Evolutionary conservation across 2,113 vertebrate species (phyloP).

Genomic region (Dascyllus trimaculatus): DNA sequence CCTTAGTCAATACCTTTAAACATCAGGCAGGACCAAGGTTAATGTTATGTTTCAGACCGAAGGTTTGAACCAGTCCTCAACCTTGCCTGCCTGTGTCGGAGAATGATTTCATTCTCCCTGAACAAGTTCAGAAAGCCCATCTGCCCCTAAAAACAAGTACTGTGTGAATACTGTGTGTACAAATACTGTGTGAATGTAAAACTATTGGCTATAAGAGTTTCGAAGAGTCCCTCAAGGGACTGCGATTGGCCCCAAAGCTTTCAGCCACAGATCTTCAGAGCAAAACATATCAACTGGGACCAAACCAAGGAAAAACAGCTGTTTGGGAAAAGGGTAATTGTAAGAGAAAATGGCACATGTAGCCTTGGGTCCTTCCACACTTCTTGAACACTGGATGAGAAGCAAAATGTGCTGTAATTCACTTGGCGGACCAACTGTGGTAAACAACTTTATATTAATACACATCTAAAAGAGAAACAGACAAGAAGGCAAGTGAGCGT

Average conservation of each 20-base stretch:
- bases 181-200: conserved; percentile 28
- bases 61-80: not conserved
- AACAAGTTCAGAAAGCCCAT: conserved; percentile 37
- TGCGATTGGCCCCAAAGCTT: conserved; percentile 27
- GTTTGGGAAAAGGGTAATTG: conserved; percentile 45
- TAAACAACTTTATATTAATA: conserved; percentile 44
- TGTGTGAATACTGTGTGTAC: too few species aligned
- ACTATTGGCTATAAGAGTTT: conserved; percentile 37
- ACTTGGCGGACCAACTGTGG: conserved; percentile 1
- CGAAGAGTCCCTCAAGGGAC: not conserved
- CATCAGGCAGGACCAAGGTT: not conserved
- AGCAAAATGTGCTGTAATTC: conserved; percentile 30
- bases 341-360: conserved; percentile 57
- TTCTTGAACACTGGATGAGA: conserved; percentile 24
- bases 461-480: conserved; percentile 2
- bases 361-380: conserved; percentile 50
- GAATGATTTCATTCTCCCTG: conserved; percentile 15
- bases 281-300: conserved; percentile 42
- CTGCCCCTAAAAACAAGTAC: conserved; percentile 28
- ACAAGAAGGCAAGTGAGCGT: not conserved
- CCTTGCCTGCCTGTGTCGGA: not conserved
- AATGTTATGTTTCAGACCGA: conserved; percentile 8
- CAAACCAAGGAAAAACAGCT: conserved; percentile 51
- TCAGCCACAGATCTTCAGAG: conserved; percentile 33
- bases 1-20: conserved; percentile 13